phyloP scores from a whole-genome alignment of 1,140 invertebrate species.

The Vanessa atalanta region DNA sequence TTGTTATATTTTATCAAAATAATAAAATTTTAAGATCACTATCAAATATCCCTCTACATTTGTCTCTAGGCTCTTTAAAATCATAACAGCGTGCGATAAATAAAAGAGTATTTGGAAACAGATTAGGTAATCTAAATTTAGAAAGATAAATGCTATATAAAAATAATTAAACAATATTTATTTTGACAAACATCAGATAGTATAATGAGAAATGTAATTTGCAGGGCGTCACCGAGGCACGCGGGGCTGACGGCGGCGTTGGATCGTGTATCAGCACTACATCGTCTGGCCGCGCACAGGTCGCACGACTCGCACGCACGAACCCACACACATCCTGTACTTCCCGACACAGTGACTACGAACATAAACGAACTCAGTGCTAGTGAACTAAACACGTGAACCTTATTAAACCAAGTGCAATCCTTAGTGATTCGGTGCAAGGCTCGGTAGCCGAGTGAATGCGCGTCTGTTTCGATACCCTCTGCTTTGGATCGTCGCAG shows the following conservation, averaged over 20 bases:
- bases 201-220: slow-evolving; percentile 48
- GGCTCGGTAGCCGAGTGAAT: slow-evolving; percentile 86
- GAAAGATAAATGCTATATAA: slow-evolving; percentile 24
- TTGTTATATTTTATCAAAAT: not conserved
- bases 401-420: slow-evolving; percentile 57
- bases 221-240: slow-evolving; percentile 71
- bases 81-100: not conserved
- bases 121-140: slow-evolving; percentile 1
- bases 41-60: not conserved
- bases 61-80: not conserved
- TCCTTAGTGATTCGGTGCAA: slow-evolving; percentile 68
- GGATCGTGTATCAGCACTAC: slow-evolving; percentile 58
- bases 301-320: slow-evolving; percentile 66
- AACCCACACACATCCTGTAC: slow-evolving; percentile 59
- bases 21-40: not conserved
- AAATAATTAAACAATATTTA: slow-evolving; percentile 26
- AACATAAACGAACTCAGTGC: slow-evolving; percentile 48
- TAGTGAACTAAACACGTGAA: slow-evolving; percentile 55
- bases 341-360: slow-evolving; percentile 48
- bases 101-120: not conserved
- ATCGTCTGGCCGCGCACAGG: slow-evolving; percentile 63
- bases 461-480: slow-evolving; percentile 92
- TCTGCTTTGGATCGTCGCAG: slow-evolving; percentile 93
- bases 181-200: slow-evolving; percentile 35
- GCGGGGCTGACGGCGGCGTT: slow-evolving; percentile 62